These are phyloP conservation scores for Steinernema khuongi DNA, from an alignment of 1,140 invertebrate genomes.

Conservation along the genomic window DNA sequence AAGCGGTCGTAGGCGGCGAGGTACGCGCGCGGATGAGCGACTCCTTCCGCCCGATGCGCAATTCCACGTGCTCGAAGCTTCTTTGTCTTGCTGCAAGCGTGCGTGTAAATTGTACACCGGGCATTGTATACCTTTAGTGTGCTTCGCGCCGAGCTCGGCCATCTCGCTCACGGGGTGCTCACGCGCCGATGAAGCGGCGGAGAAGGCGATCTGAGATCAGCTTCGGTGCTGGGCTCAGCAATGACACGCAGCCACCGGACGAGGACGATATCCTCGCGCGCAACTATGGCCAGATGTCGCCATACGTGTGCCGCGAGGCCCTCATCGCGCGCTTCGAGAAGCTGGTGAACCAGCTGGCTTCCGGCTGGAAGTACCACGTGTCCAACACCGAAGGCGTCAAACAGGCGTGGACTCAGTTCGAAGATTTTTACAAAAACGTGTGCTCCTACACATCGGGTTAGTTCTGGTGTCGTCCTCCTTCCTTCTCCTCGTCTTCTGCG, in stretches of 20 bases:
- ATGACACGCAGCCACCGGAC: neutral
- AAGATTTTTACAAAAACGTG: constrained; percentile 47
- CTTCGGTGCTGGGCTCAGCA: neutral
- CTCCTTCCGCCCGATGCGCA: neutral
- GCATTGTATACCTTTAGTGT: neutral
- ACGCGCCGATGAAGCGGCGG: neutral
- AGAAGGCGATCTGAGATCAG: neutral
- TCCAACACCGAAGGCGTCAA: constrained; percentile 56
- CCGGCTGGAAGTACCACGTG: constrained; percentile 58
- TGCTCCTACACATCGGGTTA: constrained; percentile 46
- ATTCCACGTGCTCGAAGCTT: neutral
- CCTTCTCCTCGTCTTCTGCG: too few relatives aligned
- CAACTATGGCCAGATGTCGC: constrained; percentile 36
- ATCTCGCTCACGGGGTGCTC: neutral
- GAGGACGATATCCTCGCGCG: constrained; percentile 3
- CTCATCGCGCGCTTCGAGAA: constrained; percentile 48
- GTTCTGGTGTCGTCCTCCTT: neutral
- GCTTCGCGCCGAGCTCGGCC: neutral
- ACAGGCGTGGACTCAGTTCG: constrained; percentile 48
- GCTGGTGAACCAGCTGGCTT: constrained; percentile 46
- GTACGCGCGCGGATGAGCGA: constrained; percentile 14
- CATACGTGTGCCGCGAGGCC: constrained; percentile 47
- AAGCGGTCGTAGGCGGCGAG: neutral
- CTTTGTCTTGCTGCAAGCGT: constrained; percentile 1
- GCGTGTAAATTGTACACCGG: neutral